Base-by-base conservation (phyloP, 2,113 vertebrate species). In the Hypomesus transpacificus region DNA sequence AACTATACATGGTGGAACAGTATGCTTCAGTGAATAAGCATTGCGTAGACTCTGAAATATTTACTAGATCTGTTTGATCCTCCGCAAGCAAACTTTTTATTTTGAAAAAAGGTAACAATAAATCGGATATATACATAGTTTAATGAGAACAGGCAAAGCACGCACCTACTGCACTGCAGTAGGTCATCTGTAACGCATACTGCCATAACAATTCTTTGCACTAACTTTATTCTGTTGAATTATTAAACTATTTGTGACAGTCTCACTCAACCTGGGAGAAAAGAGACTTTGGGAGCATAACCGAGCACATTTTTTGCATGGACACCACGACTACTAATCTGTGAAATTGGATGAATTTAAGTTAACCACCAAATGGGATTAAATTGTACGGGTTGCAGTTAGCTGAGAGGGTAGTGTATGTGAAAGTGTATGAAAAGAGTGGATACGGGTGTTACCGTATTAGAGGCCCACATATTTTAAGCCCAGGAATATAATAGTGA, bases 281-380 rank as follows among this genome's bases (percentile, higher is more conserved):
- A 64, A 82, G 21, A 82, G 24, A 85, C 73, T 80, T 52, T 16
- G 73, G 82, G 61, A 79, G 69, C 73, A 63, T 22, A 71, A 68
- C 60, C 21, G 66, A 73, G 66, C 57, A 53, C 68, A 16, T 72
- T 26, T 77, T 81, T 76, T 69, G 56, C 75, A 65, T 26, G 51
- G 60, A 71, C 58, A 85, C 78, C 76, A 82, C 78, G 76, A 80
- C 80, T 86, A 75, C 66, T 88, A 89, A 89, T 89, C 88, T 90
- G 87, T 91, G 87, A 91, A 90, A 91, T 87, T 89, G 87, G 88
- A 91, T 90, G 79, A 84, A 86, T 87, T 86, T 88, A 85, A 87
- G 70, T 90, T 86, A 80, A 79, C 74, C 75, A 78, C 83, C 78
- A 90, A 90, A 90, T 90, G 83, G 87, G 89, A 90, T 91, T 90